Evolutionary conservation across 2,797 vertebrate species (phyloP).

Genomic region (Anguilla pacifica): DNA sequence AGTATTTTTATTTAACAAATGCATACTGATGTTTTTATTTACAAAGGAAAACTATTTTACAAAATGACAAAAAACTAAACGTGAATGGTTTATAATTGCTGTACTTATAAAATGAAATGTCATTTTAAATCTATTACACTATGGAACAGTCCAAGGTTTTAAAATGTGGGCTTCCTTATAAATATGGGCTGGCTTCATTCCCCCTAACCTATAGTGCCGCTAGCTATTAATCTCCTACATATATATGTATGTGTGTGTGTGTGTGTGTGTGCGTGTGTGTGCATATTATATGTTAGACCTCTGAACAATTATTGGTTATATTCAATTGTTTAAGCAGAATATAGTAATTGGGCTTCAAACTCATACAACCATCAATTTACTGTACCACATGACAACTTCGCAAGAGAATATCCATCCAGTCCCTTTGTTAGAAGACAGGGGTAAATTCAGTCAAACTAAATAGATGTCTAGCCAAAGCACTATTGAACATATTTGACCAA

Average conservation of each 20-base stretch:
- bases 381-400: background rate
- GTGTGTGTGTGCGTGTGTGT: background rate
- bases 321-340: background rate
- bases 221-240: background rate
- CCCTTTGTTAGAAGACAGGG: conserved; percentile 10
- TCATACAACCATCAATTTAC: background rate
- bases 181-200: background rate
- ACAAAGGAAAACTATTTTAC: conserved; percentile 51
- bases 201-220: background rate
- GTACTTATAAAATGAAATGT: background rate
- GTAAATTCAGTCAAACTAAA: background rate
- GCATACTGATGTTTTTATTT: conserved; percentile 44
- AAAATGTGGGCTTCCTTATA: background rate
- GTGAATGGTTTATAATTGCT: background rate
- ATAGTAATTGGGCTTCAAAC: background rate
- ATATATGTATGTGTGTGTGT: background rate
- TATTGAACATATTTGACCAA: background rate
- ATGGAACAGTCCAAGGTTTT: background rate
- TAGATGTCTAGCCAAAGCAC: background rate
- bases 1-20: background rate
- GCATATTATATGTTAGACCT: background rate
- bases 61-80: conserved; percentile 31
- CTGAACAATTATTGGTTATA: background rate
- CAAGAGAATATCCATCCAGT: conserved; percentile 4
- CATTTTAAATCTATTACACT: background rate